phyloP scores from a whole-genome alignment of 2,888 invertebrate species.

The Busseola fusca region DNA sequence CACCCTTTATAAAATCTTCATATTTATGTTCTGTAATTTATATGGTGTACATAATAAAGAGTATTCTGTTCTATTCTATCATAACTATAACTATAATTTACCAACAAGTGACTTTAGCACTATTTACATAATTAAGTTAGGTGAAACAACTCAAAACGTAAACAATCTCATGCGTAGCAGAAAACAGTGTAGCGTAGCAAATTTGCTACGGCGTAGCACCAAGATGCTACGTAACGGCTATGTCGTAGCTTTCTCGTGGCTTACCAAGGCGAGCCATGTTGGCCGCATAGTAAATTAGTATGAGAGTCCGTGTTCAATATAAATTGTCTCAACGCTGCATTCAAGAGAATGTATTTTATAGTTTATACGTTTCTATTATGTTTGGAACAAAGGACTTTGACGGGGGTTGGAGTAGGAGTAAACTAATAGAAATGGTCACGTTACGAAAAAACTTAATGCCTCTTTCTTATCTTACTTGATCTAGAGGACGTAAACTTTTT shows the following conservation, averaged over 20 bases:
- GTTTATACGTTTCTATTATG: background rate
- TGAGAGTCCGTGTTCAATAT: slow-evolving; percentile 31
- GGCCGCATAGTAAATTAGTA: slow-evolving; percentile 38
- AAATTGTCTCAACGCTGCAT: slow-evolving; percentile 36
- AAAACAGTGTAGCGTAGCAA: slow-evolving; percentile 21
- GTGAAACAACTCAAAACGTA: background rate
- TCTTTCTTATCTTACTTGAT: too few relatives aligned
- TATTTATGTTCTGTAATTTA: too few relatives aligned
- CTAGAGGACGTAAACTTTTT: too few relatives aligned
- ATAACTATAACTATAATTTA: background rate
- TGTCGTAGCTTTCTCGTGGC: slow-evolving; percentile 43
- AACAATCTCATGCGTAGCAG: slow-evolving; percentile 1
- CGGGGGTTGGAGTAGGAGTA: too few relatives aligned
- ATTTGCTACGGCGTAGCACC: slow-evolving; percentile 45
- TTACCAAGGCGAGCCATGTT: slow-evolving; percentile 30
- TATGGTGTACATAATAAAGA: too few relatives aligned
- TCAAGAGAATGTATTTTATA: slow-evolving; percentile 7
- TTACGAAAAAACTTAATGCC: too few relatives aligned
- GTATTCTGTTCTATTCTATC: background rate
- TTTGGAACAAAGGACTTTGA: too few relatives aligned
- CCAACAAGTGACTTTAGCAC: background rate
- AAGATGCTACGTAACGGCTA: slow-evolving; percentile 40
- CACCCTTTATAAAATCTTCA: too few relatives aligned
- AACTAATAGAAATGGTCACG: too few relatives aligned
- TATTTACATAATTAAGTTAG: background rate